These are phyloP conservation scores for Auanema freiburgensis DNA, from an alignment of 2,888 invertebrate genomes.

Conservation along the genomic window DNA sequence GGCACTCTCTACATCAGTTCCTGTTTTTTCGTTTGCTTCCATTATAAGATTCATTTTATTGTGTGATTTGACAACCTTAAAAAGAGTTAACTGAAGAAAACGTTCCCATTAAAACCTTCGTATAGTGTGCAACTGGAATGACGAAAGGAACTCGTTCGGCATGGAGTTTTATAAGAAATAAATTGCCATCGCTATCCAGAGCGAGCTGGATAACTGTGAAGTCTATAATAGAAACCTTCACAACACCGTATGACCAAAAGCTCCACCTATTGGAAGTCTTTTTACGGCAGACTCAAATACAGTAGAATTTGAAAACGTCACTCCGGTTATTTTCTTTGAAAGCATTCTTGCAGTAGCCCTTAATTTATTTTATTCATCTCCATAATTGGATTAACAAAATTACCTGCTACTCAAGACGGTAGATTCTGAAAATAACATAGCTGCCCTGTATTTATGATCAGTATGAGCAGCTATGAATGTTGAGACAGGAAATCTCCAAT, in stretches of 20 bases:
- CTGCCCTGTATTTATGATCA: slow-evolving; percentile 25
- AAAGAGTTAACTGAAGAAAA: background rate
- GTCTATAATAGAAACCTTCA: slow-evolving; percentile 1
- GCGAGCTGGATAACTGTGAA: slow-evolving; percentile 21
- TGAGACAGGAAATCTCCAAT: slow-evolving; percentile 31
- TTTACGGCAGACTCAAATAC: no score
- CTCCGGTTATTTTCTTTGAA: no score
- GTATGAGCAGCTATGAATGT: slow-evolving; percentile 29
- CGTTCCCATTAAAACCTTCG: slow-evolving; percentile 10
- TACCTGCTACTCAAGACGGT: slow-evolving; percentile 17
- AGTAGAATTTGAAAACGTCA: no score
- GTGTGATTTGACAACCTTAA: slow-evolving; percentile 3
- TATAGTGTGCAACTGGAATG: slow-evolving; percentile 30
- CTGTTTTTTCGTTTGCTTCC: slow-evolving; percentile 11
- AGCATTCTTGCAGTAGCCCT: no score
- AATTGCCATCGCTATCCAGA: slow-evolving; percentile 11
- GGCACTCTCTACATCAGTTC: background rate
- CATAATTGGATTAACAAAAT: no score
- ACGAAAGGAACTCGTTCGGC: slow-evolving; percentile 19
- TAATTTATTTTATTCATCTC: no score
- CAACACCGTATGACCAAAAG: no score
- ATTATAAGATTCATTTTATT: slow-evolving; percentile 3
- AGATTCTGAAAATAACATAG: slow-evolving; percentile 33
- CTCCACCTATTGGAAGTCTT: no score
- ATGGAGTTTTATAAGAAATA: slow-evolving; percentile 19